phyloP scores from a whole-genome alignment of 2,888 invertebrate species.

The Hermodice carunculata region DNA sequence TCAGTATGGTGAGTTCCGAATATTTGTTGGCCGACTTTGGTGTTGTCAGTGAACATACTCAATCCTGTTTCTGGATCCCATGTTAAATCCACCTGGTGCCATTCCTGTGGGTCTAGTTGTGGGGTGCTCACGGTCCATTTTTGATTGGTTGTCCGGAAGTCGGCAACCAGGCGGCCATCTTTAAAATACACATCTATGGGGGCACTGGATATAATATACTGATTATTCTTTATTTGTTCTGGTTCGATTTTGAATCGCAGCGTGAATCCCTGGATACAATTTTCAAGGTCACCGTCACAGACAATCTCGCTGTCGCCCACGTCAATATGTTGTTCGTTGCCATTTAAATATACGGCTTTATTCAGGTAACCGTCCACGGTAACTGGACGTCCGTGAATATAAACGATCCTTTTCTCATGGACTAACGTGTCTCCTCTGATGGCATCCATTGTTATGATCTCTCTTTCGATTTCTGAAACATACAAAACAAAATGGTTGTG shows the following conservation, averaged over 20 bases:
- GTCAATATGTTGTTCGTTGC: constrained; percentile 60
- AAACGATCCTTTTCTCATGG: constrained; percentile 22
- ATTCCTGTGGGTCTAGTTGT: constrained; percentile 43
- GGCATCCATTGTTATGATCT: constrained; percentile 12
- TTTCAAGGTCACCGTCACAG: constrained; percentile 61
- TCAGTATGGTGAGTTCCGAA: not conserved
- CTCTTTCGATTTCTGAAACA: constrained; percentile 11
- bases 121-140: constrained; percentile 49
- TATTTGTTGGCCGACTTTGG: constrained; percentile 33
- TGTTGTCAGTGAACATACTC: constrained; percentile 55
- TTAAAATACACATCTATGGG: constrained; percentile 60
- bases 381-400: constrained; percentile 21
- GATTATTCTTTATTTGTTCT: constrained; percentile 50
- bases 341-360: constrained; percentile 48
- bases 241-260: constrained; percentile 55
- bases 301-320: constrained; percentile 55
- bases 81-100: constrained; percentile 60
- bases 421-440: constrained; percentile 4
- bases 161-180: constrained; percentile 55
- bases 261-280: constrained; percentile 62
- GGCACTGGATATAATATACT: constrained; percentile 63
- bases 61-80: constrained; percentile 63
- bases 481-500: too few relatives aligned
- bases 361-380: constrained; percentile 26
- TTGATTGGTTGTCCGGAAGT: constrained; percentile 47